Evolutionary conservation across 2,888 invertebrate genomes (phyloP).

Genomic region (Cheilosia grossa): DNA sequence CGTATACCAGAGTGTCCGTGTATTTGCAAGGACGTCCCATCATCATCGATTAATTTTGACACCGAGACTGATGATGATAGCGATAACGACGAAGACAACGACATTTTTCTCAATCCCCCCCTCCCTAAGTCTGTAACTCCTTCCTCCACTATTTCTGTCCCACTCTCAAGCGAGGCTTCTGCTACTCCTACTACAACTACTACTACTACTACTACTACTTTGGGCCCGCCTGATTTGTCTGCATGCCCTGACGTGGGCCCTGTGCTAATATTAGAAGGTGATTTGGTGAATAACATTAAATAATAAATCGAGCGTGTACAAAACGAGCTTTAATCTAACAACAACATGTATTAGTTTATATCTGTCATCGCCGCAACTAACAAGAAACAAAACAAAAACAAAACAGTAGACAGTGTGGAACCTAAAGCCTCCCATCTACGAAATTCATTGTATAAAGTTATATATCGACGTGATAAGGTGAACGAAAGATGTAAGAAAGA

Average conservation of each 20-base stretch:
- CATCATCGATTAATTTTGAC: conserved; percentile 66
- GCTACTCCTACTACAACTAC: conserved; percentile 80
- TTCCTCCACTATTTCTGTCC: conserved; percentile 63
- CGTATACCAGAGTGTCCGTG: conserved; percentile 82
- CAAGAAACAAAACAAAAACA: conserved; percentile 10
- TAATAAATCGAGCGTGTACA: conserved; percentile 57
- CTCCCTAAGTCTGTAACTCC: conserved; percentile 57
- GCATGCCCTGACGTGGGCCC: conserved; percentile 88
- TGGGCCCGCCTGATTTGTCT: conserved; percentile 78
- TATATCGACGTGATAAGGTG: background rate
- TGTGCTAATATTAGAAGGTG: conserved; percentile 94
- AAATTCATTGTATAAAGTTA: conserved; percentile 5
- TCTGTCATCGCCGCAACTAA: conserved; percentile 63
- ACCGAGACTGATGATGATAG: conserved; percentile 42
- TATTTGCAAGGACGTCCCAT: conserved; percentile 76
- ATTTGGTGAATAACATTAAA: conserved; percentile 79
- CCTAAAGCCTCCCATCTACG: background rate
- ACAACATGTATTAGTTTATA: conserved; percentile 15
- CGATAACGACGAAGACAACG: conserved; percentile 53
- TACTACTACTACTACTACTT: conserved; percentile 82
- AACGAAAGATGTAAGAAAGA: background rate
- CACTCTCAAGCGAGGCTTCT: conserved; percentile 61
- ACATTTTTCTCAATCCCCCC: conserved; percentile 35
- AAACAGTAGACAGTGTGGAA: background rate
- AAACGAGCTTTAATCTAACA: conserved; percentile 60